Conservation (phyloP, 1,140 invertebrate genomes). For the Portunus trituberculatus region DNA sequence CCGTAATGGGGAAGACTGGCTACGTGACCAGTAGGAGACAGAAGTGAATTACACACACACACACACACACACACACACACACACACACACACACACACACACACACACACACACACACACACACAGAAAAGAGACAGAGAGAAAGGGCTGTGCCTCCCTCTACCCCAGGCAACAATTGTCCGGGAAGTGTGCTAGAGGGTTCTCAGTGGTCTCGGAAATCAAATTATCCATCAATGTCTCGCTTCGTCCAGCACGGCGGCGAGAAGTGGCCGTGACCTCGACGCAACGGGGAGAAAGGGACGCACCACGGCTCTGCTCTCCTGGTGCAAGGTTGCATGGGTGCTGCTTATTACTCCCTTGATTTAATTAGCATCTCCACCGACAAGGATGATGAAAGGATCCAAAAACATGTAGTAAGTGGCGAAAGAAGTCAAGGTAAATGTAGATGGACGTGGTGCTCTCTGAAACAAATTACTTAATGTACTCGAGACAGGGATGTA, state of each 20-base stretch:
- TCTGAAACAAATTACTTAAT: not conserved
- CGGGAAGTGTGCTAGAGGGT: not conserved
- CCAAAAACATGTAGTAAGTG: not conserved
- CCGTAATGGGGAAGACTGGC: no score
- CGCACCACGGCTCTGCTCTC: not conserved
- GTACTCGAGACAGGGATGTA: constrained; percentile 9
- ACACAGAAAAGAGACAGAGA: no score
- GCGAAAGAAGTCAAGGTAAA: not conserved
- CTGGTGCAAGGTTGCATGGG: not conserved
- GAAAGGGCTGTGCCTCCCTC: not conserved
- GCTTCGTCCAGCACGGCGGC: not conserved
- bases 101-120: no score
- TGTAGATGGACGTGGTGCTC: constrained; percentile 5
- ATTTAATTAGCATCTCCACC: not conserved
- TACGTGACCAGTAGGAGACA: no score
- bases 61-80: no score
- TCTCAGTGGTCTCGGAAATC: not conserved
- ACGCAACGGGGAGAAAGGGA: not conserved
- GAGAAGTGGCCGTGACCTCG: not conserved
- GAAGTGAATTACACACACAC: no score
- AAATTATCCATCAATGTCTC: constrained; percentile 13
- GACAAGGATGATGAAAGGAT: not conserved
- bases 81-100: no score
- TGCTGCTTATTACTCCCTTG: not conserved
- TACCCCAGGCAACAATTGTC: not conserved